These are phyloP conservation scores for Globodera rostochiensis DNA, from an alignment of 1,140 invertebrate species.

Conservation along the genomic window DNA sequence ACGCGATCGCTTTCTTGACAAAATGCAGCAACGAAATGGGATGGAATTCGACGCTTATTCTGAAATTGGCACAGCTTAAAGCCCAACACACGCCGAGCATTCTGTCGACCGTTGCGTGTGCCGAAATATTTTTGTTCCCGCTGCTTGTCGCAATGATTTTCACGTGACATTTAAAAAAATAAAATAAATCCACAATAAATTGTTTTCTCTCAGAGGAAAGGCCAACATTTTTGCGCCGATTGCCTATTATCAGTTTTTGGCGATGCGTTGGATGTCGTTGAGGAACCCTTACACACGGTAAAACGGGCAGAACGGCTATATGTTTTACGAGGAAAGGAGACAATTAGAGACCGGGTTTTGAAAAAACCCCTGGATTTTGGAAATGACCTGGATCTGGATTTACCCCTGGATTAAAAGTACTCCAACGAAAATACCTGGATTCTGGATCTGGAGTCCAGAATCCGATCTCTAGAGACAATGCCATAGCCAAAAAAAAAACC, in stretches of 20 bases:
- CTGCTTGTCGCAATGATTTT: constrained; percentile 80
- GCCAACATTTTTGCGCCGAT: constrained; percentile 73
- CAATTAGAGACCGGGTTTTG: no score
- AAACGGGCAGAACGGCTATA: background rate
- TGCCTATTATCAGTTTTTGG: constrained; percentile 88
- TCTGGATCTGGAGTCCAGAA: no score
- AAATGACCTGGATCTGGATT: no score
- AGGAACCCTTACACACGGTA: constrained; percentile 86
- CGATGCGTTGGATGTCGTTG: constrained; percentile 82
- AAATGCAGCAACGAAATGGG: constrained; percentile 42
- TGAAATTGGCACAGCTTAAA: constrained; percentile 66
- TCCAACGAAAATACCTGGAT: no score
- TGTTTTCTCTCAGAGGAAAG: constrained; percentile 27
- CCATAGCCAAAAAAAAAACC: no score
- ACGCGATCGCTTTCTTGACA: constrained; percentile 33
- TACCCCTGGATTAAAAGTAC: no score
- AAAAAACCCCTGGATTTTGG: no score
- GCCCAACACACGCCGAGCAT: constrained; percentile 79
- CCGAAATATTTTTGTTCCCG: constrained; percentile 90
- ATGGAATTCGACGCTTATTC: constrained; percentile 13
- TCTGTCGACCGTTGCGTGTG: constrained; percentile 80
- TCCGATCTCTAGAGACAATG: no score
- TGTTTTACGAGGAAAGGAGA: no score
- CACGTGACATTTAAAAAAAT: constrained; percentile 73
- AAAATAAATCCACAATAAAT: constrained; percentile 2